phyloP scores from a whole-genome alignment of 2,888 invertebrate species.

The Meganola albula region DNA sequence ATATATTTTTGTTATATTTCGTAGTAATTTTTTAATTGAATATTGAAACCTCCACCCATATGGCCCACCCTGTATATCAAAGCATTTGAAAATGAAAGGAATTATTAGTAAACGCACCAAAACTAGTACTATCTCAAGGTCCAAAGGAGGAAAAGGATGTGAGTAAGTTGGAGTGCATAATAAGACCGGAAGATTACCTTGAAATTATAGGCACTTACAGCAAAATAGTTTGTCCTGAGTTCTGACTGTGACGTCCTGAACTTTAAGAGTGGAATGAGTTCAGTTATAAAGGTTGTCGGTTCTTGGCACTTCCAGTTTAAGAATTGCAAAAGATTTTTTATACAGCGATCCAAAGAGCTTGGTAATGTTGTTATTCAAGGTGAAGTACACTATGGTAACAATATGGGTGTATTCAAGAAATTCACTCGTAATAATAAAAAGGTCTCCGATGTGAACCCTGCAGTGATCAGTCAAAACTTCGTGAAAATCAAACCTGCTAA shows the following conservation, averaged over 20 bases:
- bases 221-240: neutral
- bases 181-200: neutral
- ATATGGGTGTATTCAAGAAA: conserved; percentile 5
- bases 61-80: conserved; percentile 8
- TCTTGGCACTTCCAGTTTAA: conserved; percentile 11
- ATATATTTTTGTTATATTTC: conserved; percentile 7
- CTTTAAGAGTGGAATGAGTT: neutral
- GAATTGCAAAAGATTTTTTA: conserved; percentile 8
- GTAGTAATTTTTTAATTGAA: conserved; percentile 7
- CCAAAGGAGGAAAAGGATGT: neutral
- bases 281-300: neutral
- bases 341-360: conserved; percentile 4
- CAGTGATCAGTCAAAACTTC: neutral
- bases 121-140: too few relatives aligned
- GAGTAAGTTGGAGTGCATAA: neutral
- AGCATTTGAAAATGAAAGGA: too few relatives aligned
- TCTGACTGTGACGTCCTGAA: neutral
- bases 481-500: conserved; percentile 3
- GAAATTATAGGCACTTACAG: neutral
- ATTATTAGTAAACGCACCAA: too few relatives aligned
- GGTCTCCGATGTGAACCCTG: conserved; percentile 4
- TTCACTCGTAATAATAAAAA: conserved; percentile 6
- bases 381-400: neutral
- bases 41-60: conserved; percentile 6
- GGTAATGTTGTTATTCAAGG: conserved; percentile 7